Base-by-base conservation (phyloP, 1,140 invertebrate genomes). In the Hormaphis cornu region DNA sequence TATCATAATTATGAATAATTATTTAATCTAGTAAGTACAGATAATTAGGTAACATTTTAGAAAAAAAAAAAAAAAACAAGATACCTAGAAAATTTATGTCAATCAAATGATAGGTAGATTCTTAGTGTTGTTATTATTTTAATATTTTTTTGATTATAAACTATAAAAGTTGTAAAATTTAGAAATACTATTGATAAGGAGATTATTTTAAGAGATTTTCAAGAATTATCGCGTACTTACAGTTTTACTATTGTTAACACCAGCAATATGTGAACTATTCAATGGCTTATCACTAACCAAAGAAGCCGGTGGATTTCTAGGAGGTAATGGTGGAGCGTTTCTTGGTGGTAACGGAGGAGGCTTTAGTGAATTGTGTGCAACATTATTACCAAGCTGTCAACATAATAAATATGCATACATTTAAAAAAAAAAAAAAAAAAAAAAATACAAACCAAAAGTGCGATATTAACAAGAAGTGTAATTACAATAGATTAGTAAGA, bases 341-440 rank as follows among this genome's bases (percentile, higher is more conserved):
- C 40, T 66, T 24, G 61, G 44, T 66, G 61, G 75, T 54, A 74
- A 56, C 20, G 75, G 75, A 33, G 75, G 74, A 16, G 74, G 71
- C 6, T 74, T 73, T 18, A 73, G 73, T 20, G 75, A 63, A 50
- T 50, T 42, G 76, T 73, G 76, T 76, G 58, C 58, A 63, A 63
- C 42, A 63, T 46, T 63, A 66, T 50, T 66, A 66, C 44, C 33
- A 66, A 66, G 61, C 61, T 66, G 44, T 66, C 44, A 66, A 66
- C 61, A 66, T 50, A 63, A 66, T 66, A 50, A 66, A 50, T 44
- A 66, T 50, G 44, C 44, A 66, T 33, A 66, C 61, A 16, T 50
- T 46, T 12, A 48, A 63, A 26, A 56, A 35, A 61, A 59, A 59
- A 44, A 56, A 56, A n/a, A 26, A 44, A 42, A 7, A 26, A 61